These are phyloP conservation scores for Scaptomyza hsui DNA, from an alignment of 1,140 invertebrate genomes.

Conservation along the genomic window DNA sequence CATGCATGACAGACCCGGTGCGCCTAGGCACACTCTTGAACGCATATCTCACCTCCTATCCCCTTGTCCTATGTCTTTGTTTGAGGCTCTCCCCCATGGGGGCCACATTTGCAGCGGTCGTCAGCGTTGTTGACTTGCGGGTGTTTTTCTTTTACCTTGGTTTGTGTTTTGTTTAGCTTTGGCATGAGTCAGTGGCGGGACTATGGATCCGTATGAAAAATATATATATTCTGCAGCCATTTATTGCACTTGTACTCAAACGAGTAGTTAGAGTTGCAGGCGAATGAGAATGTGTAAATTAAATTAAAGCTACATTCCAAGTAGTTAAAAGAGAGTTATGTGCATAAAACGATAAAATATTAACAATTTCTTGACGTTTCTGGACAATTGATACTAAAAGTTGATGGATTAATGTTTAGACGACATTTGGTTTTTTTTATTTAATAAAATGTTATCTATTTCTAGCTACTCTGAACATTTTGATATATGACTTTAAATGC, in stretches of 20 bases:
- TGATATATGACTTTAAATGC: too few relatives aligned
- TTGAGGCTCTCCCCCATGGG: constrained; percentile 54
- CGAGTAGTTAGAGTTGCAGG: constrained; percentile 12
- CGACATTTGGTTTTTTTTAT: too few relatives aligned
- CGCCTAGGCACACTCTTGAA: constrained; percentile 42
- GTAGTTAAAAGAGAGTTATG: background rate
- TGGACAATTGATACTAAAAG: background rate
- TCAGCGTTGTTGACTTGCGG: constrained; percentile 46
- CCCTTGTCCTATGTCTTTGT: background rate
- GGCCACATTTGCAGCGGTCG: constrained; percentile 53
- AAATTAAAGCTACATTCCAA: constrained; percentile 1
- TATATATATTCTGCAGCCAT: background rate
- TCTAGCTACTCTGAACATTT: too few relatives aligned
- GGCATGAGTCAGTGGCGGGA: constrained; percentile 28
- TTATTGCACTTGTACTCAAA: constrained; percentile 1
- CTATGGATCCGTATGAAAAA: constrained; percentile 6
- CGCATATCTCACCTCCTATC: constrained; percentile 6
- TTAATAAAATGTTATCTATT: too few relatives aligned
- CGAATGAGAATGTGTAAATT: constrained; percentile 15
- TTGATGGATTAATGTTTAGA: too few relatives aligned
- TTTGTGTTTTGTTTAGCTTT: background rate
- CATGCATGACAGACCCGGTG: constrained; percentile 68
- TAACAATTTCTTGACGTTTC: background rate
- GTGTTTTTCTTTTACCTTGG: constrained; percentile 28
- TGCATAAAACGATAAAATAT: background rate